Percentiles rank a stretch among this genome's conserved stretches.
Conservation (phyloP, 2,888 invertebrate species). For the Oithona nana region DNA sequence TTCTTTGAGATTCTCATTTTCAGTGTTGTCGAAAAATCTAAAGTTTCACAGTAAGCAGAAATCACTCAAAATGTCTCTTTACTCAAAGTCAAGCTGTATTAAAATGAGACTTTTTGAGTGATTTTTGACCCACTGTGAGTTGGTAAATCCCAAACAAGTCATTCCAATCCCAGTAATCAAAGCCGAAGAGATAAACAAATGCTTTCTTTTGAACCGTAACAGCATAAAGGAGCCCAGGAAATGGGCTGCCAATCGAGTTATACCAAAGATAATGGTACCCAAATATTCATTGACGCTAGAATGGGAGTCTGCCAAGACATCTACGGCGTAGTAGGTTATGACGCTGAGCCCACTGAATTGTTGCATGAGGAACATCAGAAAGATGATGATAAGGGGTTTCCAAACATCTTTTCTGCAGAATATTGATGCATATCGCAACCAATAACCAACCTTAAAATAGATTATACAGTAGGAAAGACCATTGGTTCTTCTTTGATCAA, state of each 20-base stretch:
- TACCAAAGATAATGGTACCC: conserved; percentile 7
- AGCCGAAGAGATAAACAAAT: not conserved
- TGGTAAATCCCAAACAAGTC: not conserved
- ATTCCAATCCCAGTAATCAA: not conserved
- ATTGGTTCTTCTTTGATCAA: too few relatives aligned
- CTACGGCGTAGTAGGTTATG: conserved; percentile 2
- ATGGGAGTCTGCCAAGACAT: not conserved
- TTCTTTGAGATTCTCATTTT: not conserved
- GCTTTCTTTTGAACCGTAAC: not conserved
- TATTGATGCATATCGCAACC: too few relatives aligned
- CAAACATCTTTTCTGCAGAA: conserved; percentile 9
- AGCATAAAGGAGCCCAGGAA: conserved; percentile 4
- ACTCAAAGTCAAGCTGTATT: too few relatives aligned
- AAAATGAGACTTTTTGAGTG: too few relatives aligned
- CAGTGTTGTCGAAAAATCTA: too few relatives aligned
- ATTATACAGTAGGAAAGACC: too few relatives aligned
- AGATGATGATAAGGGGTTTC: conserved; percentile 5
- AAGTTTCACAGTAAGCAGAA: too few relatives aligned
- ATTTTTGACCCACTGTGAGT: not conserved
- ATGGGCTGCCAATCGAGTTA: not conserved
- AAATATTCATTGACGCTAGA: conserved; percentile 5
- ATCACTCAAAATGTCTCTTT: too few relatives aligned
- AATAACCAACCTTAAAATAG: too few relatives aligned
- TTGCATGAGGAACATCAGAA: conserved; percentile 5
- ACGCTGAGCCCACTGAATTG: conserved; percentile 5